Base-by-base conservation (phyloP, 2,888 invertebrate species). In the Nomada flava region DNA sequence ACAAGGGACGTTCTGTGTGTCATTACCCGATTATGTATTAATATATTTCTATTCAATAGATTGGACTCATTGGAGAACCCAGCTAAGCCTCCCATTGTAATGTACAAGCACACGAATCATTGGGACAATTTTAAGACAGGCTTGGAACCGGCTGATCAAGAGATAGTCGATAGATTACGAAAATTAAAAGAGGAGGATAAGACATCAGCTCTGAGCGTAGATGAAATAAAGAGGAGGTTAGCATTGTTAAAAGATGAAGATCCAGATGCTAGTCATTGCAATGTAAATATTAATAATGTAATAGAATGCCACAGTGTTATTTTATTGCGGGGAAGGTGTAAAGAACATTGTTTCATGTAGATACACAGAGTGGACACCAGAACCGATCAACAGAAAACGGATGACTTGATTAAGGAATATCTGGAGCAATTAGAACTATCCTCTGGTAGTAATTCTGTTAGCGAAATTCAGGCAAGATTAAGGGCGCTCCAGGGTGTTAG, bases 311-410 rank as follows among this genome's bases (percentile, higher is more conserved):
- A 18, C 9, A 60, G n/a, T n/a, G 50, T 77, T 50, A 26, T 20
- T 50, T n/a, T 26, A n/a, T 26, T 23, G 13, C 20, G 29, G 15
- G 10, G 2, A 29, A 47, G 20, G 18, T 26, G 15, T 29, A 5
- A 20, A 4, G 5, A 11, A 3, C 5, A 18, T 36, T 53, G 50
- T 69, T 15, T 11, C 42, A 75, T 79, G 0, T 42, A 93, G 93
- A 86, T 92, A 44, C 79, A 92, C 71, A 72, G 86, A 53, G 94
- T 94, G 20, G 96, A 97, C 88, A 94, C 94, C 60, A 95, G 96
- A 92, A 95, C 95, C 18, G 96, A 96, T 79, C 88, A 96, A 90
- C 95, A 97, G 88, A 96, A 97, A 94, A 95, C 95, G 29, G 95
- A 97, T 90, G 96, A 96, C 89, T 94, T 97, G n/a, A 91, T 97